Conservation (phyloP, 2,888 invertebrate species). For the Lithophane semibrunnea region DNA sequence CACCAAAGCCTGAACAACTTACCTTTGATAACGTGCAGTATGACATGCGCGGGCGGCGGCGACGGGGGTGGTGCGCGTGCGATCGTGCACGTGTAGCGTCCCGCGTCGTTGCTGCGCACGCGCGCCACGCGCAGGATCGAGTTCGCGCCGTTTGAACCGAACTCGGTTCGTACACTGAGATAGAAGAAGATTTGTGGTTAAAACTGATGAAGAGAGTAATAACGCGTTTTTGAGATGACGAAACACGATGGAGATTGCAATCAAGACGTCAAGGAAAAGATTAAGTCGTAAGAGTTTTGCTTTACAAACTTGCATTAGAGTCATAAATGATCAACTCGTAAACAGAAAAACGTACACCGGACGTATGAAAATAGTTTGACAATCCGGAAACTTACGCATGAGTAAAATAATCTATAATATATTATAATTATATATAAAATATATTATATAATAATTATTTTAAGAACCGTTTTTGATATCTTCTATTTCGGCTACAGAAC, state of each 20-base stretch:
- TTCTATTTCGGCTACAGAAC: not conserved
- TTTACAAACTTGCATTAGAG: not conserved
- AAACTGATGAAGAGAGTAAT: not conserved
- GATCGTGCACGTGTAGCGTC: slow-evolving; percentile 85
- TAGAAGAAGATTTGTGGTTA: not conserved
- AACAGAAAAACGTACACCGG: not conserved
- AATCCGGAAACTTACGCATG: not conserved
- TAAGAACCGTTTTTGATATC: not conserved
- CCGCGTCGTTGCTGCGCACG: slow-evolving; percentile 85
- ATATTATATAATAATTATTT: not conserved
- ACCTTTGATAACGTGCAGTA: slow-evolving; percentile 88
- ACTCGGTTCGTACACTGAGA: slow-evolving; percentile 86
- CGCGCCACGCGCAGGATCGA: slow-evolving; percentile 86
- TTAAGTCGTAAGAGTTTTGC: not conserved
- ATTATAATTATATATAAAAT: no score
- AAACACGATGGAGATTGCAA: not conserved
- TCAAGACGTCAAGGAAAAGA: not conserved
- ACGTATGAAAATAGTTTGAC: not conserved
- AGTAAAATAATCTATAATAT: not conserved
- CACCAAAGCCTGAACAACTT: not conserved
- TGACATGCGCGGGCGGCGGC: slow-evolving; percentile 82
- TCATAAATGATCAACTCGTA: not conserved
- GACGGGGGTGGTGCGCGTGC: slow-evolving; percentile 83
- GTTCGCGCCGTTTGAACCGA: slow-evolving; percentile 86
- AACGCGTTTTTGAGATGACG: not conserved